A percentile compares a stretch with the other conserved stretches of the same genome.
Evolutionary conservation across 1,140 invertebrate genomes (phyloP).

Genomic region (Ladona fulva): DNA sequence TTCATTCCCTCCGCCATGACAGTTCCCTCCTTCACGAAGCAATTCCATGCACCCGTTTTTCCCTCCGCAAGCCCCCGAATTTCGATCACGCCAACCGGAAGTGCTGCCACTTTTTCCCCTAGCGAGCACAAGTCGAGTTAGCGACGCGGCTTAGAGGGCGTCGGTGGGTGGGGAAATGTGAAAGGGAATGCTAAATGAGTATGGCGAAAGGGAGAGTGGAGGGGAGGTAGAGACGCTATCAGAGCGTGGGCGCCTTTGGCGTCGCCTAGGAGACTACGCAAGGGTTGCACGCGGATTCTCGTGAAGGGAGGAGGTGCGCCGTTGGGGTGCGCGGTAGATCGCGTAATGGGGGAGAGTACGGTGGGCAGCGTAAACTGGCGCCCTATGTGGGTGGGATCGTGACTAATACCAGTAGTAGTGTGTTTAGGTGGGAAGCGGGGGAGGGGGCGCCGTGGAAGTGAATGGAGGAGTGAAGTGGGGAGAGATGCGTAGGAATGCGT

Average conservation of each 20-base stretch:
- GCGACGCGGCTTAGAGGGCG: constrained; percentile 3
- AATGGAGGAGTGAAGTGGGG: constrained; percentile 22
- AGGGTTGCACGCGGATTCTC: constrained; percentile 1
- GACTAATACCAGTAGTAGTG: background rate
- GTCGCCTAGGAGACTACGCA: constrained; percentile 1
- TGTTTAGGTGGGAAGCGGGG: constrained; percentile 9
- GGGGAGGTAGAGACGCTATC: background rate
- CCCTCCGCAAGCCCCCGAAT: background rate
- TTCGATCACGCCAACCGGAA: constrained; percentile 6
- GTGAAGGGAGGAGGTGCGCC: background rate
- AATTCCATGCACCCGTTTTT: constrained; percentile 1
- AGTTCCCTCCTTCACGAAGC: background rate
- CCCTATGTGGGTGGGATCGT: background rate
- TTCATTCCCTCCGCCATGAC: background rate
- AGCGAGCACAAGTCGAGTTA: constrained; percentile 7
- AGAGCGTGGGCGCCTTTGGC: background rate
- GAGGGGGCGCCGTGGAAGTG: constrained; percentile 25
- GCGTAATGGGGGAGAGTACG: background rate
- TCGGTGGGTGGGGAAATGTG: background rate
- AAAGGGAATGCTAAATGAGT: constrained; percentile 5
- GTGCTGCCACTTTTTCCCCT: constrained; percentile 6
- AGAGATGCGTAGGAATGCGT: constrained; percentile 21
- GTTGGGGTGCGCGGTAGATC: background rate
- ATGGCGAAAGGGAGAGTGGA: constrained; percentile 1
- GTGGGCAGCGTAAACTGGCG: background rate